Evolutionary conservation across 2,888 invertebrate genomes (phyloP), one percentile per base, ranked within the genome.

Genomic region (Rhingia campestris): DNA sequence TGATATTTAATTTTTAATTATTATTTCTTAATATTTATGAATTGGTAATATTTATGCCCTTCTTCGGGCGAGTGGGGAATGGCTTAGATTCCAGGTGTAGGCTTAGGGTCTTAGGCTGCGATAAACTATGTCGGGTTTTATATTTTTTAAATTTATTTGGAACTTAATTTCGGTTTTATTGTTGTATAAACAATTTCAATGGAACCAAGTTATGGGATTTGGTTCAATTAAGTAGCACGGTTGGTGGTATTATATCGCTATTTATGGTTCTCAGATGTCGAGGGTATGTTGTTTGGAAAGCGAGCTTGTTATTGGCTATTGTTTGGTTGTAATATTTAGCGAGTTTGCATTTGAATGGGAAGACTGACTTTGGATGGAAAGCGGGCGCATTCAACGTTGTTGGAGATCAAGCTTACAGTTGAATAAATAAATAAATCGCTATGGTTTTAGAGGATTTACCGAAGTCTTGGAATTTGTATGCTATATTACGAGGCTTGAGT

Each of bases 1-100:
- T 73, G 64, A 80, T 84, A 70, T 84, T 84, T 84, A 80, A 84
- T 84, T 84, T 84, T 84, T 80, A 84, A 84, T 75, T 79, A 84
- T 75, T 64, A 56, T 80, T 84, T 79, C 35, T 53, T 75, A 84
- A 84, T 84, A 84, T 84, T 84, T 84, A 84, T 84, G 84, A 84
- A 84, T 84, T 84, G 70, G 43, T 80, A 56, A 80, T 82, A 77
- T 82, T 82, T 82, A 82, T 74, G 82, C 22, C 22, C 2, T 22
- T 53, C 54, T 63, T 37, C 14, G 54, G 45, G n/a, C 39, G 9
- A 39, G 33, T 22, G 39, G 10, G 10, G 2, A 22, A 45, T 56
- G 63, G 51, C 51, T 81, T 66, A 76, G 59, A 22, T n/a, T 61
- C 66, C 64, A 81, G 81, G 72, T 81, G 70, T 70, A 47, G 67